Conservation (phyloP, 2,797 vertebrate genomes). For the Gobio occitaniae region DNA sequence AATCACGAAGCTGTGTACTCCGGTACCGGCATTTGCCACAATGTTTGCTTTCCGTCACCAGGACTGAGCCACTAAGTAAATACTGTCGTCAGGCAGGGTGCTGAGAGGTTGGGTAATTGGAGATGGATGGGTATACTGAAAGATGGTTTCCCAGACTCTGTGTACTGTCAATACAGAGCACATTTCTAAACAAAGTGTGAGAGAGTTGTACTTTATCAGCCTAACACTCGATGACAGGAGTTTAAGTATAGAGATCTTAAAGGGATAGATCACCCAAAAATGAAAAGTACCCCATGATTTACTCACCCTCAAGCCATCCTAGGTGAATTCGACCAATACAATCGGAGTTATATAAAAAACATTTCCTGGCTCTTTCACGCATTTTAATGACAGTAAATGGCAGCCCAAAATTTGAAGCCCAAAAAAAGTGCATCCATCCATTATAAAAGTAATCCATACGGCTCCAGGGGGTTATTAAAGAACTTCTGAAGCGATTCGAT, state of each 20-base stretch:
- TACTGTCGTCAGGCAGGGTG: background rate
- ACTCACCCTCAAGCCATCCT: too few relatives aligned
- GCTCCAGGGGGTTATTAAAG: too few relatives aligned
- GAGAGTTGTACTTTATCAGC: slow-evolving; percentile 1
- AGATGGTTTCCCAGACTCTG: slow-evolving; percentile 4
- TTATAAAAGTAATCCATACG: too few relatives aligned
- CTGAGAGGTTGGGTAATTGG: background rate
- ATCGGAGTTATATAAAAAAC: too few relatives aligned
- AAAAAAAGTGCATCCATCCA: too few relatives aligned
- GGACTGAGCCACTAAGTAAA: slow-evolving; percentile 22
- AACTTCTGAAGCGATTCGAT: too few relatives aligned
- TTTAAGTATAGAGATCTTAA: background rate
- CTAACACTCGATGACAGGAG: background rate
- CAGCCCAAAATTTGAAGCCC: too few relatives aligned
- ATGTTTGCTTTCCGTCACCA: slow-evolving; percentile 19
- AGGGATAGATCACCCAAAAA: too few relatives aligned
- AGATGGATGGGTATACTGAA: slow-evolving; percentile 1
- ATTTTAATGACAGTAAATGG: too few relatives aligned
- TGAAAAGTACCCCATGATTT: too few relatives aligned
- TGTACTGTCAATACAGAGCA: background rate
- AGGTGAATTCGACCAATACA: too few relatives aligned
- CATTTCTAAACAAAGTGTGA: background rate
- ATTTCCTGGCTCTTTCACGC: too few relatives aligned
- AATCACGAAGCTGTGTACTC: background rate
- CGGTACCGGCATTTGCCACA: background rate